Conservation (phyloP, 2,113 vertebrate species). For the Hassar affinis region DNA sequence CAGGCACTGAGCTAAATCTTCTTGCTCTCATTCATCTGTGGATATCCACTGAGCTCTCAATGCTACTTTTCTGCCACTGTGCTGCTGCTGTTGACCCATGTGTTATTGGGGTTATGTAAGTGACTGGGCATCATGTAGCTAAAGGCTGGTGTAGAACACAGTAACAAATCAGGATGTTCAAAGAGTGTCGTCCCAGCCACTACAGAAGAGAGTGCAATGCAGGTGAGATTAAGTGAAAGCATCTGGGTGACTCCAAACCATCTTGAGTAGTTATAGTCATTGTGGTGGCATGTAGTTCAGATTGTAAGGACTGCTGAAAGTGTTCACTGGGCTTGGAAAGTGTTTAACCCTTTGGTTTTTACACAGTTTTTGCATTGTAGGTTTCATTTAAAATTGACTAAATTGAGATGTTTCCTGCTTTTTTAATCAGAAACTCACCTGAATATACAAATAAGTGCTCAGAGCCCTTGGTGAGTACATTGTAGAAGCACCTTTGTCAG, state of each 20-base stretch:
- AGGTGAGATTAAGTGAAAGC: neutral
- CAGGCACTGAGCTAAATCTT: constrained; percentile 29
- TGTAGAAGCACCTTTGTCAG: neutral
- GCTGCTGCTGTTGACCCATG: constrained; percentile 5
- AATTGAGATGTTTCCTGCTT: neutral
- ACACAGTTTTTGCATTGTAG: neutral
- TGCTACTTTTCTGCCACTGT: constrained; percentile 24
- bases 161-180: neutral
- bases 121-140: neutral
- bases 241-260: neutral
- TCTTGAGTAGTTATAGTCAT: neutral
- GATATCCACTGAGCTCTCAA: constrained; percentile 16
- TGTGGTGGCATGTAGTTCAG: neutral
- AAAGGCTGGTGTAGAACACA: neutral
- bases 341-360: neutral
- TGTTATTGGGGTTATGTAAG: neutral
- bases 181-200: neutral
- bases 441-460: neutral
- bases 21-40: constrained; percentile 14
- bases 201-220: neutral
- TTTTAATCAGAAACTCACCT: neutral
- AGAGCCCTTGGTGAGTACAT: neutral
- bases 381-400: neutral
- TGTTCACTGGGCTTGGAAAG: neutral
- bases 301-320: neutral